Conservation (phyloP, 1,140 invertebrate genomes). For the Drosophila punjabiensis region DNA sequence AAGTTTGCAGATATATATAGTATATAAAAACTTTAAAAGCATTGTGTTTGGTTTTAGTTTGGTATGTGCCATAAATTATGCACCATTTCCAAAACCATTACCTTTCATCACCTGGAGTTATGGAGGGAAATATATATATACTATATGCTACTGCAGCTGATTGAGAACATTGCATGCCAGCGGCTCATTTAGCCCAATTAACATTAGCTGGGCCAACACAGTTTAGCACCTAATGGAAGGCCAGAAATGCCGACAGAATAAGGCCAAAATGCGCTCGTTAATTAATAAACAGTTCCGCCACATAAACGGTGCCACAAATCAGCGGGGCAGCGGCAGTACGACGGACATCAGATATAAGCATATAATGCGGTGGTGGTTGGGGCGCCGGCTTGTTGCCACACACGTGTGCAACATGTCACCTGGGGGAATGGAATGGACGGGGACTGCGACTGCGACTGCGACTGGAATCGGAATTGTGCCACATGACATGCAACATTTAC, state of each 20-base stretch:
- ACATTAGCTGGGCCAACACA: slow-evolving; percentile 48
- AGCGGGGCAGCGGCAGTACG: slow-evolving; percentile 28
- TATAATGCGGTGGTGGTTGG: background rate
- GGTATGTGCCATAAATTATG: slow-evolving; percentile 8
- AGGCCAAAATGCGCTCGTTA: slow-evolving; percentile 49
- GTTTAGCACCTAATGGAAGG: slow-evolving; percentile 68
- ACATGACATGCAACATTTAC: slow-evolving; percentile 51
- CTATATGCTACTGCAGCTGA: slow-evolving; percentile 13
- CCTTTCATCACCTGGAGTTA: slow-evolving; percentile 23
- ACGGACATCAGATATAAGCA: slow-evolving; percentile 6
- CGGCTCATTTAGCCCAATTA: slow-evolving; percentile 42
- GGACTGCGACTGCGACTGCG: background rate
- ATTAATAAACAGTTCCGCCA: slow-evolving; percentile 67
- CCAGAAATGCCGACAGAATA: slow-evolving; percentile 23
- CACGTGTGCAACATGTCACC: slow-evolving; percentile 71
- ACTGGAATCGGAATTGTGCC: slow-evolving; percentile 34
- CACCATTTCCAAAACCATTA: slow-evolving; percentile 16
- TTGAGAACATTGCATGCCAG: slow-evolving; percentile 57
- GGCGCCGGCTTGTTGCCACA: slow-evolving; percentile 25
- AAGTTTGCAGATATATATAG: background rate
- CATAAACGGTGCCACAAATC: slow-evolving; percentile 66
- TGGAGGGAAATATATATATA: background rate
- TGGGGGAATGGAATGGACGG: slow-evolving; percentile 41
- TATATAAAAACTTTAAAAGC: background rate
- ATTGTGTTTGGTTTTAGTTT: slow-evolving; percentile 5